Percentiles rank a stretch among this genome's conserved stretches.
Conservation (phyloP, 2,888 invertebrate species). For the Meteorus colon region DNA sequence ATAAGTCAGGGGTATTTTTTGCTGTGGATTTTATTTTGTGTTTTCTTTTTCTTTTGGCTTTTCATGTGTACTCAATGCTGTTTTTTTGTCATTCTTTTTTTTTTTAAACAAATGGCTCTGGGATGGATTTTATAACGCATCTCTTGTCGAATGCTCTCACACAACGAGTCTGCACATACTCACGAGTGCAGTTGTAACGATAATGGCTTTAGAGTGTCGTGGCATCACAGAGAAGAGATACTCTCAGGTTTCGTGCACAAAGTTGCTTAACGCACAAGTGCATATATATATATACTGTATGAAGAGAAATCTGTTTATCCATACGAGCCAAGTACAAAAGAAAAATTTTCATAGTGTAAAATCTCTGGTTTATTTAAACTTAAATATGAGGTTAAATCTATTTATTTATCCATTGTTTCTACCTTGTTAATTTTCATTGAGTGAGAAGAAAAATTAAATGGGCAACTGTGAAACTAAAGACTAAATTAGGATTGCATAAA, state of each 20-base stretch:
- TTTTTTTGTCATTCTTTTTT: constrained; percentile 12
- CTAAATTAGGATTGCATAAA: too few relatives aligned
- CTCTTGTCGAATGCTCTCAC: neutral
- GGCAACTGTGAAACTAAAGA: too few relatives aligned
- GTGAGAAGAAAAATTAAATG: too few relatives aligned
- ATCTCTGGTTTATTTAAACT: too few relatives aligned
- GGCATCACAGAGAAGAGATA: constrained; percentile 47
- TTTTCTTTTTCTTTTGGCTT: neutral
- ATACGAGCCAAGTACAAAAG: too few relatives aligned
- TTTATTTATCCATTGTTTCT: too few relatives aligned
- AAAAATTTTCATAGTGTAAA: too few relatives aligned
- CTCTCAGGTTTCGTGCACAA: constrained; percentile 44
- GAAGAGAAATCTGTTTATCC: neutral
- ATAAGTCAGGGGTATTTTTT: too few relatives aligned
- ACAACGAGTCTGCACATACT: constrained; percentile 35
- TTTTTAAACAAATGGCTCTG: constrained; percentile 25
- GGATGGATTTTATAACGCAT: constrained; percentile 2
- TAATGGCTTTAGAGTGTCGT: constrained; percentile 68
- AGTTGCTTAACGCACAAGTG: constrained; percentile 36
- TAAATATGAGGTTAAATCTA: too few relatives aligned
- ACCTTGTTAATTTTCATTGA: too few relatives aligned
- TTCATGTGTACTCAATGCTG: neutral
- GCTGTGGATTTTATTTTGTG: neutral
- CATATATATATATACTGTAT: constrained; percentile 4
- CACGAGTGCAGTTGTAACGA: constrained; percentile 56